phyloP scores from a whole-genome alignment of 2,888 invertebrate species.

The Encarsia formosa region DNA sequence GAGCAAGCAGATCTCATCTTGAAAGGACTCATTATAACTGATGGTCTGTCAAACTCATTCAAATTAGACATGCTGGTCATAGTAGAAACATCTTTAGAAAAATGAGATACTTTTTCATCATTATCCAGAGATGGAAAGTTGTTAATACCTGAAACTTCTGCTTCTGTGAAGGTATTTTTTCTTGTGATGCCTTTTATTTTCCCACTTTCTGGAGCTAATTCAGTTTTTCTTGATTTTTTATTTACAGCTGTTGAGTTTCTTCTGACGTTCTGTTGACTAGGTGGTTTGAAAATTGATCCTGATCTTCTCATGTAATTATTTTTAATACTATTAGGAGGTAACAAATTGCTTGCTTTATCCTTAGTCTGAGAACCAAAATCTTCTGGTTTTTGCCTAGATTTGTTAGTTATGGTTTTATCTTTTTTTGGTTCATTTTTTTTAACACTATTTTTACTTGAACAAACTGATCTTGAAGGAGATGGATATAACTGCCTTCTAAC shows the following conservation, averaged over 20 bases:
- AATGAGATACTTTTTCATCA: not conserved
- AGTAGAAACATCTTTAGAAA: constrained; percentile 12
- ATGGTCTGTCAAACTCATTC: constrained; percentile 13
- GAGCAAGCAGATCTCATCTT: not conserved
- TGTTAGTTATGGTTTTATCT: not conserved
- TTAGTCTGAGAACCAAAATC: not conserved
- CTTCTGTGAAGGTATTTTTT: not conserved
- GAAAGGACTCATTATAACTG: constrained; percentile 9
- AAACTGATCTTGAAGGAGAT: constrained; percentile 10
- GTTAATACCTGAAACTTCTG: too few species aligned
- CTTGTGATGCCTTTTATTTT: not conserved
- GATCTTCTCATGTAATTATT: constrained; percentile 20
- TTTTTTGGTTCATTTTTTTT: constrained; percentile 3
- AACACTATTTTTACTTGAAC: constrained; percentile 13
- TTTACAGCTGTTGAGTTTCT: not conserved
- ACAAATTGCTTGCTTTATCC: constrained; percentile 20
- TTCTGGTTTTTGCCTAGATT: constrained; percentile 2
- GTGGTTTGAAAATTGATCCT: constrained; percentile 2
- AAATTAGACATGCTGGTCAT: constrained; percentile 12
- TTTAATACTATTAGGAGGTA: constrained; percentile 29
- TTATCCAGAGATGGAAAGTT: constrained; percentile 4
- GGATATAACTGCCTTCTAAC: constrained; percentile 25
- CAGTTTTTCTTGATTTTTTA: constrained; percentile 1
- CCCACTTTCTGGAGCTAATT: constrained; percentile 4
- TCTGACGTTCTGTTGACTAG: constrained; percentile 5